Conservation (phyloP, 1,140 invertebrate species). For the Danaus melanippus region DNA sequence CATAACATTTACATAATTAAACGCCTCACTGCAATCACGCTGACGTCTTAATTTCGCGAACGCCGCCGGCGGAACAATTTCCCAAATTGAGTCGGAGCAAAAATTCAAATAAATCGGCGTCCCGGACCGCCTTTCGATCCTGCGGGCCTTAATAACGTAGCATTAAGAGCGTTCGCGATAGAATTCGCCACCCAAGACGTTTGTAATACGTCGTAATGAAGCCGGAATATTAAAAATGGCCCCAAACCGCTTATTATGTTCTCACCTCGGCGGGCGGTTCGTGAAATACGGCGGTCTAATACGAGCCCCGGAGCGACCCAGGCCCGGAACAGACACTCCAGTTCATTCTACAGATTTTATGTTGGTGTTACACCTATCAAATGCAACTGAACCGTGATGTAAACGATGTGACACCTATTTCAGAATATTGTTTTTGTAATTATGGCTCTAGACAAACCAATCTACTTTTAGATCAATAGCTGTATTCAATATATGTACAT, state of each 20-base stretch:
- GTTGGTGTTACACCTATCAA: no score
- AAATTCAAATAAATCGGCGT: conserved; percentile 70
- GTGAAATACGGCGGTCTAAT: conserved; percentile 67
- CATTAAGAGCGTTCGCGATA: conserved; percentile 68
- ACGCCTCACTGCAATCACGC: conserved; percentile 63
- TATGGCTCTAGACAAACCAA: no score
- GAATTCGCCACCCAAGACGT: conserved; percentile 71
- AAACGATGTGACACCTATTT: no score
- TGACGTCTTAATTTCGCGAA: conserved; percentile 70
- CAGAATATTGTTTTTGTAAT: no score
- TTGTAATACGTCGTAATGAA: conserved; percentile 70
- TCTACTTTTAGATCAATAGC: no score
- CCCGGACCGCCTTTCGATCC: conserved; percentile 44
- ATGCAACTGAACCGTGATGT: no score
- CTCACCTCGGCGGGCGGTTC: conserved; percentile 61
- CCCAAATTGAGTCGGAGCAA: conserved; percentile 69
- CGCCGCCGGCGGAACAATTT: conserved; percentile 65
- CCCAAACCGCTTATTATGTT: conserved; percentile 69
- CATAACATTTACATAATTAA: conserved; percentile 71
- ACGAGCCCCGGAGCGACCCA: conserved; percentile 37
- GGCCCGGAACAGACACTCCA: conserved; percentile 16
- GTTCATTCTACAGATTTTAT: conserved; percentile 22
- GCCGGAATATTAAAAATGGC: conserved; percentile 70
- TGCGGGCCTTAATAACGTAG: conserved; percentile 55
- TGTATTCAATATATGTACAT: no score